phyloP scores from a whole-genome alignment of 2,113 vertebrate genomes.

The Neodon shergylaensis region DNA sequence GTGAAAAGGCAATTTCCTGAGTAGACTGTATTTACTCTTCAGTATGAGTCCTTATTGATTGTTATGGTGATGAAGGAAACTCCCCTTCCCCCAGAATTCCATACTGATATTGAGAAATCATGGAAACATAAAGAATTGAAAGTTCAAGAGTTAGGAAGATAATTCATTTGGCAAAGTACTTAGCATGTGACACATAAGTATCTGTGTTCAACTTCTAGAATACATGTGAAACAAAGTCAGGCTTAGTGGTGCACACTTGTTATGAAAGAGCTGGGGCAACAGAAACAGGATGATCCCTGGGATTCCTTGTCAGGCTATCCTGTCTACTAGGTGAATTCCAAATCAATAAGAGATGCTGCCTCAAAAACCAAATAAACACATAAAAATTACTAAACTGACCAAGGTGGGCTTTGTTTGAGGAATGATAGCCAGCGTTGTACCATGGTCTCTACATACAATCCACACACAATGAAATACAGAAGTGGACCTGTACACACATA shows the following conservation, averaged over 20 bases:
- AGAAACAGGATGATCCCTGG: background rate
- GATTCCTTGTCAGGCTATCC: background rate
- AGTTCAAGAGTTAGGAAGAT: background rate
- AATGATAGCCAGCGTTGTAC: background rate
- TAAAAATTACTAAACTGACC: background rate
- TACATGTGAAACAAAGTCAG: no score
- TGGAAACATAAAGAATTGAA: background rate
- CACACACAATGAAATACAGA: background rate
- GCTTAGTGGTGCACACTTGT: background rate
- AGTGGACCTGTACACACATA: background rate
- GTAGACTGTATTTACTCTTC: background rate
- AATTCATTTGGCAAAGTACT: background rate
- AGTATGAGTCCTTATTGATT: background rate
- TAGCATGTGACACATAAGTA: accelerated
- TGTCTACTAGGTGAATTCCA: background rate
- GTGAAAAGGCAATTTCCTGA: background rate
- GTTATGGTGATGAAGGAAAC: background rate
- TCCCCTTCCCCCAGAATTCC: background rate
- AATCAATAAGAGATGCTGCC: background rate
- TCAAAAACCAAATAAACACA: background rate
- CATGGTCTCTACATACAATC: background rate
- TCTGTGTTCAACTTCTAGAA: no score
- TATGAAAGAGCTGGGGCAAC: background rate
- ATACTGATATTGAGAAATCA: background rate
- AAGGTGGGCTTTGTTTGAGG: background rate